These are phyloP conservation scores for Clarias fuscus DNA, from an alignment of 2,797 vertebrate species.

Conservation along the genomic window DNA sequence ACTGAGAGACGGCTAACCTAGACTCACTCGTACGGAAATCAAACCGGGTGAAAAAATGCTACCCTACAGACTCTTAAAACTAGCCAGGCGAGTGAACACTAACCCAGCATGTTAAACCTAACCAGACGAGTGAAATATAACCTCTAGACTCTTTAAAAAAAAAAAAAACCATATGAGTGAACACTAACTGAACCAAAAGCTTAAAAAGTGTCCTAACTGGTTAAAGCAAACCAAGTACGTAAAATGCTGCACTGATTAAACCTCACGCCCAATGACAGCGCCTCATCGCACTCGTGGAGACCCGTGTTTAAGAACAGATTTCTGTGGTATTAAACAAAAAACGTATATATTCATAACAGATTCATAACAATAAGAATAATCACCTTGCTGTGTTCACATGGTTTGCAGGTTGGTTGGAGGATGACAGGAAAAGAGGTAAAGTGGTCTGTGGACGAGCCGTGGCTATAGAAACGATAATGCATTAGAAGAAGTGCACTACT, in stretches of 20 bases:
- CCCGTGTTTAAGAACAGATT: neutral
- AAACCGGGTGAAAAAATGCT: neutral
- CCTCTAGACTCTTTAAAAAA: neutral
- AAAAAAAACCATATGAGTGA: neutral
- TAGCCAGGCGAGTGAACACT: too few relatives aligned
- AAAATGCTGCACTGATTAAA: neutral
- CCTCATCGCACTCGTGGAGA: neutral
- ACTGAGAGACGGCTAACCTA: too few relatives aligned
- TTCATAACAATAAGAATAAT: neutral
- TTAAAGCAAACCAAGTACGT: neutral
- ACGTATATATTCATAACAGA: neutral
- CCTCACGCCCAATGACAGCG: neutral
- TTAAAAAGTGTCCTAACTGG: neutral
- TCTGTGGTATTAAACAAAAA: neutral
- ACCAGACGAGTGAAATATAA: neutral
- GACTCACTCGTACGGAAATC: too few relatives aligned
- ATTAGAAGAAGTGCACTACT: neutral
- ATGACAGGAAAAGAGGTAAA: constrained; percentile 73
- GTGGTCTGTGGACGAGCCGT: neutral
- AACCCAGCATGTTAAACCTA: neutral
- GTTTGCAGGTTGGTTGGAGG: constrained; percentile 71
- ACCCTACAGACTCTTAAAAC: too few relatives aligned
- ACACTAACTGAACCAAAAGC: too few relatives aligned
- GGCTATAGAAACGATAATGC: neutral
- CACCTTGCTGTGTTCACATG: neutral